Percentiles rank a stretch among this genome's conserved stretches.
phyloP scores from a whole-genome alignment of 2,797 vertebrate genomes.

The Scolopax rusticola region DNA sequence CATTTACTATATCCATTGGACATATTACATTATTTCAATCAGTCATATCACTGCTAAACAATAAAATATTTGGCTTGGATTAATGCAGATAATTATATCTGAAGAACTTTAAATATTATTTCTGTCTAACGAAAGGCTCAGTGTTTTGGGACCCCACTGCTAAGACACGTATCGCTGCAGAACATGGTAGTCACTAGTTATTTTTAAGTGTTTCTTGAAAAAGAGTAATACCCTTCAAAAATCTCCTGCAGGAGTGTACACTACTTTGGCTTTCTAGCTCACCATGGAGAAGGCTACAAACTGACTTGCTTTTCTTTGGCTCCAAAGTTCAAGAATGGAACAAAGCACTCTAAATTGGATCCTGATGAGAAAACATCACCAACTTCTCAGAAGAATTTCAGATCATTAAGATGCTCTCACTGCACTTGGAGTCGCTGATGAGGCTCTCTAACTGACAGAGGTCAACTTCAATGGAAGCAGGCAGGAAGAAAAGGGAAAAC shows the following conservation, averaged over 20 bases:
- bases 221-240: conserved; percentile 71
- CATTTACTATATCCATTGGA: conserved; percentile 58
- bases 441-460: conserved; percentile 86
- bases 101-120: conserved; percentile 48
- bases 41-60: conserved; percentile 48
- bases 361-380: conserved; percentile 93
- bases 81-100: conserved; percentile 68
- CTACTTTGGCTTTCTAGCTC: conserved; percentile 77
- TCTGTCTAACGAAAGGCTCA: conserved; percentile 47
- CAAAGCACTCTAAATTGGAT: conserved; percentile 94
- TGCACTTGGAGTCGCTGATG: conserved; percentile 84
- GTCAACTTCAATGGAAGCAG: conserved; percentile 84
- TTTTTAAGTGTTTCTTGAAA: conserved; percentile 78
- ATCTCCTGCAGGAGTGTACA: conserved; percentile 74
- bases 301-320: conserved; percentile 82
- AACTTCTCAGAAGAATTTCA: conserved; percentile 90
- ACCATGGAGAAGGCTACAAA: conserved; percentile 76
- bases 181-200: conserved; percentile 63
- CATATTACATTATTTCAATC: conserved; percentile 60
- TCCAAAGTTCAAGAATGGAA: conserved; percentile 89
- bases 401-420: conserved; percentile 87
- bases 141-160: neutral
- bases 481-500: conserved; percentile 82
- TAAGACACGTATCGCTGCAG: conserved; percentile 18
- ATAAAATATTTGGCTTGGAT: conserved; percentile 69